phyloP scores from a whole-genome alignment of 1,140 invertebrate genomes.

The Ctenoplectra terminalis region DNA sequence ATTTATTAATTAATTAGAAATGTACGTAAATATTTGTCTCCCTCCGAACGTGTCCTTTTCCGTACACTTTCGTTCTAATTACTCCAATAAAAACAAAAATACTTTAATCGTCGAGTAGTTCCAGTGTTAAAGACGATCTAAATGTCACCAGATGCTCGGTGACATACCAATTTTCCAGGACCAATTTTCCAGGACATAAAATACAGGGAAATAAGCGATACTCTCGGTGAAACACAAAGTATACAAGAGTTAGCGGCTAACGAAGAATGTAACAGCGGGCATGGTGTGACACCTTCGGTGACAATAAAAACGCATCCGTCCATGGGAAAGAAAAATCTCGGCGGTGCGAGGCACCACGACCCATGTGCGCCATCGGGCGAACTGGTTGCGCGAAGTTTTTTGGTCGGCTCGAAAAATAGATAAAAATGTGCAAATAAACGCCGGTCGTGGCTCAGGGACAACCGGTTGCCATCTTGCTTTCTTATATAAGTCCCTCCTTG shows the following conservation, averaged over 20 bases:
- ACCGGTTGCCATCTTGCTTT: constrained; percentile 83
- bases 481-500: constrained; percentile 82
- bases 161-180: too few relatives aligned
- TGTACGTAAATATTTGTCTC: too few relatives aligned
- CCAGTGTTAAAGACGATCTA: too few relatives aligned
- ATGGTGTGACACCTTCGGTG: constrained; percentile 26
- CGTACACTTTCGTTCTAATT: too few relatives aligned
- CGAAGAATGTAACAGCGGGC: neutral
- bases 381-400: constrained; percentile 75
- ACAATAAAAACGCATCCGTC: constrained; percentile 41
- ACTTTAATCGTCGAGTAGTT: too few relatives aligned
- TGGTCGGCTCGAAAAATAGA: constrained; percentile 81
- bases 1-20: too few relatives aligned
- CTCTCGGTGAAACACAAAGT: too few relatives aligned
- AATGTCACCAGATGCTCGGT: too few relatives aligned
- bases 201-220: too few relatives aligned
- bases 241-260: neutral
- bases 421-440: constrained; percentile 83
- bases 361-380: constrained; percentile 61
- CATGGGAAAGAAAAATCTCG: constrained; percentile 62
- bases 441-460: constrained; percentile 81
- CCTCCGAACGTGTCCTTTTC: too few relatives aligned
- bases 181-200: too few relatives aligned
- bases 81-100: too few relatives aligned
- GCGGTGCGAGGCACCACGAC: constrained; percentile 40